Evolutionary conservation across 2,888 invertebrate genomes (phyloP), one percentile per base, ranked within the genome.

Genomic region (Diarsia mendica): DNA sequence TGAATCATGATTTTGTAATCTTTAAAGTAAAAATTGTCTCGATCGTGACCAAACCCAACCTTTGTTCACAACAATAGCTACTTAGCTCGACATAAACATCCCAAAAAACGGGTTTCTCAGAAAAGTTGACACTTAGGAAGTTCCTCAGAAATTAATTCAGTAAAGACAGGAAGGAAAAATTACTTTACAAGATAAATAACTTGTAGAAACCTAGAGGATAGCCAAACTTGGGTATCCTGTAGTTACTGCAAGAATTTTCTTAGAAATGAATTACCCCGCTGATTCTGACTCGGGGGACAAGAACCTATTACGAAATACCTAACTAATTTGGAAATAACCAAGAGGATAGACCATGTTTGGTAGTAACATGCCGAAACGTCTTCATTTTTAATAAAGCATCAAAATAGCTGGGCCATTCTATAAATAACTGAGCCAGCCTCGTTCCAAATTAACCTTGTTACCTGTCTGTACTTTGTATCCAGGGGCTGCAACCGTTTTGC

Each of bases 11-110:
- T 67, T 74, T 60, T 51, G 11, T 13, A 63, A 72, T 61, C 18
- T 69, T 61, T 51, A 11, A 61, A 51, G 28, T 28, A 60, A 72
- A 77, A 79, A 63, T 23, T 48, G 61, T 8, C 55, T 46, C 46
- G 61, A 61, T 82, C 81, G 84, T 84, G 81, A 84, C 67, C 58
- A 49, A 80, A 53, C 46, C 55, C 44, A 58, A 44, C 53, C 66
- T 67, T 69, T 33, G 44, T 58, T n/a, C 61, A 68, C 10, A 79
- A 84, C 84, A 84, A 82, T 84, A 68, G 70, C 39, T 53, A 82
- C 80, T 84, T 81, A 71, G n/a, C 20, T 67, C 49, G 28, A 48
- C 53, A 51, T 39, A 15, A 66, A 67, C 18, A 48, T 15, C 15
- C 48, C 20, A 75, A 77, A 74, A 68, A 46, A 23, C 18, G 4